phyloP scores from a whole-genome alignment of 2,888 invertebrate genomes.

The Synergus itoensis region DNA sequence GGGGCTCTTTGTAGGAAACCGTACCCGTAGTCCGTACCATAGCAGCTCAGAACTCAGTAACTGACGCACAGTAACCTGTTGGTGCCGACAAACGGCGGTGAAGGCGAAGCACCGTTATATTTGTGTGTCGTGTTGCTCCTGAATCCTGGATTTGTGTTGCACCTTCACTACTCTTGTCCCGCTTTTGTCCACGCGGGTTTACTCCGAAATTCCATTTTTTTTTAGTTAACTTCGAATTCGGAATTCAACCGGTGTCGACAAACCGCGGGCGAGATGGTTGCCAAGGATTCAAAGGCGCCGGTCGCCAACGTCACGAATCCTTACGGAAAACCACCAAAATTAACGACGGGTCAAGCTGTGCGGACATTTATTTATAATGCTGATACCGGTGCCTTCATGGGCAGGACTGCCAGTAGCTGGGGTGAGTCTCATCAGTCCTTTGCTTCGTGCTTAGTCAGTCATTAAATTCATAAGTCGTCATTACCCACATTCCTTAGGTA shows the following conservation, averaged over 20 bases:
- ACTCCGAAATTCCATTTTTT: not conserved
- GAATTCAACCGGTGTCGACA: not conserved
- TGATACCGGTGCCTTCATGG: constrained; percentile 81
- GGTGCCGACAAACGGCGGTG: not conserved
- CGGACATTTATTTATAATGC: constrained; percentile 80
- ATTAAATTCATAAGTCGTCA: not conserved
- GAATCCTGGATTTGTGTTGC: not conserved
- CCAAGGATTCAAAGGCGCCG: constrained; percentile 75
- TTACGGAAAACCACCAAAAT: constrained; percentile 77
- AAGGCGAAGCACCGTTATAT: not conserved
- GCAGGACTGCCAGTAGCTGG: constrained; percentile 83
- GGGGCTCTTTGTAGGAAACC: not conserved
- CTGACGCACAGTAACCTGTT: not conserved
- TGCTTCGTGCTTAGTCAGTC: not conserved
- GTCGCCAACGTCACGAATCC: constrained; percentile 80
- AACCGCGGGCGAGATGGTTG: constrained; percentile 78
- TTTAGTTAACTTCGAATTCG: not conserved
- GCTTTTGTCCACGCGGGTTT: constrained; percentile 7
- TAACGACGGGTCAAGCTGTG: constrained; percentile 70
- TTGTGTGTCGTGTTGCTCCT: not conserved
- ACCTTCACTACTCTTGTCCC: not conserved
- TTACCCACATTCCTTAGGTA: not conserved
- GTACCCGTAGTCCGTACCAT: not conserved
- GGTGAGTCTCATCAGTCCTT: constrained; percentile 77
- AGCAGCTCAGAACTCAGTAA: not conserved